phyloP scores from a whole-genome alignment of 2,888 invertebrate species.

The Coenonympha glycerion region DNA sequence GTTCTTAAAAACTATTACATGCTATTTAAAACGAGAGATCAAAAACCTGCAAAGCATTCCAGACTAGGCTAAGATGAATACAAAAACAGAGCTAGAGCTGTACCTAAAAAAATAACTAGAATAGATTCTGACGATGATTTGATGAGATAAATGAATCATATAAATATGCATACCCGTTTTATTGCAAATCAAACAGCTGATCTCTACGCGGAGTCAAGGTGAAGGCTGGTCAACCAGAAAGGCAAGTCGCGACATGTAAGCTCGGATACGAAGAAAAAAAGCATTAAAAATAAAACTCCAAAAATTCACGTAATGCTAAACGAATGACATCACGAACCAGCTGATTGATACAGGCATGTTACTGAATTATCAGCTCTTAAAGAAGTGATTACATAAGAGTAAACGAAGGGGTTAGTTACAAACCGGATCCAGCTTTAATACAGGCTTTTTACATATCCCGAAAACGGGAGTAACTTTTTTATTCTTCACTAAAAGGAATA shows the following conservation, averaged over 20 bases:
- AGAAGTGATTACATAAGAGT: constrained; percentile 15
- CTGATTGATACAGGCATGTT: constrained; percentile 42
- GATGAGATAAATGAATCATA: constrained; percentile 60
- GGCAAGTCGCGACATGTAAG: constrained; percentile 50
- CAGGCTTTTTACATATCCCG: neutral
- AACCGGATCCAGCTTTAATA: constrained; percentile 5
- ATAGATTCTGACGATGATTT: constrained; percentile 53
- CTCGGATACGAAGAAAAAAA: constrained; percentile 24
- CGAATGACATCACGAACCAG: constrained; percentile 49
- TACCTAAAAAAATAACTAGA: constrained; percentile 41
- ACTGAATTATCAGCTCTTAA: constrained; percentile 13
- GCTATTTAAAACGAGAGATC: constrained; percentile 43
- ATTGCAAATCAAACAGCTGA: constrained; percentile 53
- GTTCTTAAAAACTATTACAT: constrained; percentile 3
- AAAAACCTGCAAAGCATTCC: constrained; percentile 49
- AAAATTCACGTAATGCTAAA: constrained; percentile 37
- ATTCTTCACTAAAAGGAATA: neutral
- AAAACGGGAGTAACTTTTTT: neutral
- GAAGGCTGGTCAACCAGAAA: constrained; percentile 45
- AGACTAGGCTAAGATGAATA: constrained; percentile 47
- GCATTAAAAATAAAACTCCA: constrained; percentile 26
- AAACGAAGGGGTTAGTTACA: neutral
- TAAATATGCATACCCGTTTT: constrained; percentile 50
- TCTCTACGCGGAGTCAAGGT: constrained; percentile 46
- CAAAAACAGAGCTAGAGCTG: constrained; percentile 42